Percentiles rank a stretch among this genome's conserved stretches.
These are phyloP conservation scores for human DNA, from an alignment of 2,113 vertebrate species.

Conservation along the genomic window GRCh38 chr3:69469501-69470000, in stretches of 20 bases:
- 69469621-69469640: neutral
- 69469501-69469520: conserved; percentile 19
- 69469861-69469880: conserved; percentile 28
- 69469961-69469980: neutral
- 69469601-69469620: conserved; percentile 34
- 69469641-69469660: neutral
- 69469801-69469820: conserved; percentile 1
- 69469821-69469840: neutral
- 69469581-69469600: neutral
- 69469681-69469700: conserved; percentile 41
- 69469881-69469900: conserved; percentile 29
- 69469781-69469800: neutral
- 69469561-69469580: conserved; percentile 44
- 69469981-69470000: conserved; percentile 15
- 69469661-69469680: conserved; percentile 51
- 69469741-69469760: neutral
- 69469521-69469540: neutral
- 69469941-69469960: neutral
- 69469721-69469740: neutral
- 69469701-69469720: neutral
- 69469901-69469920: conserved; percentile 51
- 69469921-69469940: accelerated
- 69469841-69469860: neutral
- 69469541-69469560: neutral
- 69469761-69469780: neutral